Base-by-base conservation (phyloP, 2,888 invertebrate genomes). In the Beris chalybata region DNA sequence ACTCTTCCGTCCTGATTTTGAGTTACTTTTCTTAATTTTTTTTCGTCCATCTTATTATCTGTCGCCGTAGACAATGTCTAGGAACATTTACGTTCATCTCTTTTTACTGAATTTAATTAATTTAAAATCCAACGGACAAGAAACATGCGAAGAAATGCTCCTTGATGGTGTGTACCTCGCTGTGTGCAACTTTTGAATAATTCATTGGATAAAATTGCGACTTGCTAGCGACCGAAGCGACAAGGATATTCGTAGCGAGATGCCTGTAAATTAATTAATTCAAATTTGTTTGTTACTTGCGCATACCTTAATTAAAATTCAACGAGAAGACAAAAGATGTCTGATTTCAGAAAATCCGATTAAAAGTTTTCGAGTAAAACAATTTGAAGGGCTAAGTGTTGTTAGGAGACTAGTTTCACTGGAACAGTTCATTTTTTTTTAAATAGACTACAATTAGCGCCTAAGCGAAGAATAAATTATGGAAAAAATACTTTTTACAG, bases 121-220 rank as follows among this genome's bases (percentile, higher is more conserved):
- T 32, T 59, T 32, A 32, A 47, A 50, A 59, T 59, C 48, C 48
- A n/a, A 7, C 4, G 47, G 30, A 44, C 30, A 59, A 47, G 29
- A 7, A n/a, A 50, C 50, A 48, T 50, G 32, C 31, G 47, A 59
- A 48, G 47, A 38, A 38, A 48, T 32, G 48, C 48, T 32, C 59
- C 48, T 59, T 59, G 59, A 48, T 44, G 48, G 32, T 13, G 32
- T 11, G 3, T 4, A 31, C 30, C 31, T 31, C 45, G 12, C 4
- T 45, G 47, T 44, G 31, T 59, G 59, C 48, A 59, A 32, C 59
- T 59, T 59, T 59, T 59, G 48, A 59, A 59, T 59, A 29, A 59
- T 59, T 59, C 59, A 59, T 59, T 59, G 15, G 50, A 7, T 9
- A 56, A 31, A 15, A 56, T 15, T 56, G 30, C 56, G 56, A 56